These are phyloP conservation scores for Crenuchus spilurus DNA, from an alignment of 2,797 vertebrate genomes.

Conservation along the genomic window DNA sequence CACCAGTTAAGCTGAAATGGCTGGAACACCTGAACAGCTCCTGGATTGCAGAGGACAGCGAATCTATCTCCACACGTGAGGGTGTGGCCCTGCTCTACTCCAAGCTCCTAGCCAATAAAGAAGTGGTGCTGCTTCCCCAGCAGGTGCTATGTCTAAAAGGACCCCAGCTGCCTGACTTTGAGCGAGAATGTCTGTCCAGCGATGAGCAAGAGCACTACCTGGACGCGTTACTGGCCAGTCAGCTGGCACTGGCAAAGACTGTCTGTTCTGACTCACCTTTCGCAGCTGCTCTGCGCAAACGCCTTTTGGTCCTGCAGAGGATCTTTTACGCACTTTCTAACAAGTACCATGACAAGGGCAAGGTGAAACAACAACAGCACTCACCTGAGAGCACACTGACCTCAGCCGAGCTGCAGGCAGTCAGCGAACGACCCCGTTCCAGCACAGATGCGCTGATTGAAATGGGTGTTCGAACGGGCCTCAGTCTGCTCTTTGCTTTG, in stretches of 20 bases:
- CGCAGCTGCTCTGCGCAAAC: conserved; percentile 90
- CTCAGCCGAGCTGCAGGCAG: conserved; percentile 87
- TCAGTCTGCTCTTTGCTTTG: conserved; percentile 94
- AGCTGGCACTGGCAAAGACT: conserved; percentile 96
- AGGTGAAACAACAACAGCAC: conserved; percentile 95
- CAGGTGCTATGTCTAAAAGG: conserved; percentile 97
- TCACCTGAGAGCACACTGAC: conserved; percentile 91
- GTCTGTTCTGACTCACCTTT: conserved; percentile 98
- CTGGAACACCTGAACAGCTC: conserved; percentile 98
- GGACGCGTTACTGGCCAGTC: conserved; percentile 95
- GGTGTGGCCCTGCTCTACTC: conserved; percentile 91
- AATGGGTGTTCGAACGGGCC: conserved; percentile 96
- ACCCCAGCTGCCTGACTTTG: conserved; percentile 96
- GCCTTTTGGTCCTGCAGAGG: conserved; percentile 93
- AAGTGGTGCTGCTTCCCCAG: conserved; percentile 93
- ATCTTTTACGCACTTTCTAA: conserved; percentile 97
- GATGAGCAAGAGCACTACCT: conserved; percentile 99
- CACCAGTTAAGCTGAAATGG: conserved; percentile 98
- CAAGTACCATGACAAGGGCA: conserved; percentile 97
- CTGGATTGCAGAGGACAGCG: conserved; percentile 98
- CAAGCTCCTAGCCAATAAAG: conserved; percentile 94
- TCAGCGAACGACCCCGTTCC: conserved; percentile 92
- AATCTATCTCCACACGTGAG: conserved; percentile 95
- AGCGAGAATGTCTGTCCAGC: conserved; percentile 94
- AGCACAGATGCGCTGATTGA: conserved; percentile 98